These are phyloP conservation scores for Peromyscus eremicus DNA, from an alignment of 2,797 vertebrate species.

Conservation along the genomic window DNA sequence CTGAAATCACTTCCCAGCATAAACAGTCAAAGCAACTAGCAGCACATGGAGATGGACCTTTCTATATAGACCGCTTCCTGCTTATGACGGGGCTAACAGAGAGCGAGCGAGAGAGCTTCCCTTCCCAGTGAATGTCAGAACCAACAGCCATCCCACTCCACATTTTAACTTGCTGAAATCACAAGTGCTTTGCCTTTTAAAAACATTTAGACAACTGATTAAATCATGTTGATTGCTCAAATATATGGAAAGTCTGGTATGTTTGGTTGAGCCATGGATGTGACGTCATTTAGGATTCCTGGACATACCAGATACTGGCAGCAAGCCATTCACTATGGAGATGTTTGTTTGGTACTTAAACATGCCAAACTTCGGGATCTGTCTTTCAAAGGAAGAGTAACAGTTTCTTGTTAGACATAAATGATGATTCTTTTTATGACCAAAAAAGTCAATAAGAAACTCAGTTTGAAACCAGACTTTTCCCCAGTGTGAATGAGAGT, in stretches of 20 bases:
- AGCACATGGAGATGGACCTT: background rate
- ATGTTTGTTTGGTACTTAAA: slow-evolving; percentile 69
- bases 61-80: background rate
- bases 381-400: slow-evolving; percentile 64
- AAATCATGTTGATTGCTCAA: slow-evolving; percentile 40
- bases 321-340: slow-evolving; percentile 66
- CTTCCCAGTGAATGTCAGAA: background rate
- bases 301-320: slow-evolving; percentile 44
- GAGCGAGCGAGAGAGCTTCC: background rate
- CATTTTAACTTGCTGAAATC: slow-evolving; percentile 1
- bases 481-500: slow-evolving; percentile 57
- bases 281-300: slow-evolving; percentile 63
- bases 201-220: background rate
- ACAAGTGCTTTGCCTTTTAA: background rate
- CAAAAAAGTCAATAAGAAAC: slow-evolving; percentile 60
- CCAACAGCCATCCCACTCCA: background rate
- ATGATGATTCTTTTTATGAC: slow-evolving; percentile 56
- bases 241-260: slow-evolving; percentile 15
- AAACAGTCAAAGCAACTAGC: background rate
- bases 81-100: background rate
- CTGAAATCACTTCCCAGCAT: slow-evolving; percentile 13
- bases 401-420: slow-evolving; percentile 64
- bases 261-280: slow-evolving; percentile 44
- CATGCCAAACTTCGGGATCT: slow-evolving; percentile 64
- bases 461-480: slow-evolving; percentile 61